Percentiles rank a stretch among this genome's conserved stretches.
These are phyloP conservation scores for Porites evermanni DNA, from an alignment of 92 coral and sea anemone genomes.

Conservation along the genomic window DNA sequence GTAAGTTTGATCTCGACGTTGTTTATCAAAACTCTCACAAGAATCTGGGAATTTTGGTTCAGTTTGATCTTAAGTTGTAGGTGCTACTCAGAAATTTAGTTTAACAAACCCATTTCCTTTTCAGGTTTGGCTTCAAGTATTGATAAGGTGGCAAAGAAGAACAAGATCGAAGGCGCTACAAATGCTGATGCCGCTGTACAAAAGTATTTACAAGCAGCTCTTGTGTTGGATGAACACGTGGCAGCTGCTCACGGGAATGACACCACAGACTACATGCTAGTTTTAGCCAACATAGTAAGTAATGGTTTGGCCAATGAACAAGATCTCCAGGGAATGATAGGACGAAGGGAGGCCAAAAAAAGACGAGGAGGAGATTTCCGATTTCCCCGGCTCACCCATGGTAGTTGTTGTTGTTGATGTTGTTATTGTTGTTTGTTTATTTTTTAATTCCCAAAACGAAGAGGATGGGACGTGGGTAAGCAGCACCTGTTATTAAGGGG, in stretches of 20 bases:
- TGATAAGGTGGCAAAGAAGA: background rate
- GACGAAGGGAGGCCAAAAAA: too few species aligned
- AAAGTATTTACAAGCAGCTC: slow-evolving; percentile 35
- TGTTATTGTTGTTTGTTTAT: slow-evolving; percentile 13
- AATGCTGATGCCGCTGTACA: background rate
- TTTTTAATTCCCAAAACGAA: too few species aligned
- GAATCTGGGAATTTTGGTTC: too few species aligned
- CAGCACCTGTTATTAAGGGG: too few species aligned
- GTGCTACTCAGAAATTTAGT: background rate
- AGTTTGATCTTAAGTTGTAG: too few species aligned
- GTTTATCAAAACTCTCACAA: too few species aligned
- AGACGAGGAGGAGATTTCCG: too few species aligned
- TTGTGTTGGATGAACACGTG: slow-evolving; percentile 55
- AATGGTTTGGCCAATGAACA: background rate
- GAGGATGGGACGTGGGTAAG: too few species aligned
- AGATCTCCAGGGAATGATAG: too few species aligned
- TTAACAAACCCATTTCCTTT: background rate
- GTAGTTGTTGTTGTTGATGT: background rate
- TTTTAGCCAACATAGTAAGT: slow-evolving; percentile 59
- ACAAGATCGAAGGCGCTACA: background rate
- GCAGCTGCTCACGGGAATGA: slow-evolving; percentile 41
- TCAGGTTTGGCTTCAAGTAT: background rate
- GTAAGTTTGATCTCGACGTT: too few species aligned
- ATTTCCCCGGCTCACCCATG: too few species aligned
- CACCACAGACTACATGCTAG: slow-evolving; percentile 45